Conservation (phyloP, 92 coral and sea anemone genomes). For the Phenganax marumi region DNA sequence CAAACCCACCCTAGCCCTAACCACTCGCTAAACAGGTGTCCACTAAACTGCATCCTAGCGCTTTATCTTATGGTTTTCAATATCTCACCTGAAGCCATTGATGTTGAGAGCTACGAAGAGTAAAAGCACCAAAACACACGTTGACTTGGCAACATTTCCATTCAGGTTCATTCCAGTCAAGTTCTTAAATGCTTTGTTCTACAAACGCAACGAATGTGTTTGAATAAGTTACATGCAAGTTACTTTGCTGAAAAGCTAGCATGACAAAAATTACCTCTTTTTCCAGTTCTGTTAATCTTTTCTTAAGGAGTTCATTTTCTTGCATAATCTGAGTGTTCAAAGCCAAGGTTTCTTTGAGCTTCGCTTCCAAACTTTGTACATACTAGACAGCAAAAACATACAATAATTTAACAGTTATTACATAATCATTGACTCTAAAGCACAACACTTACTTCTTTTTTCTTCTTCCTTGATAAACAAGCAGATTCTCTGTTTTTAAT, state of each 20-base stretch:
- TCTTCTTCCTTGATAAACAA: constrained; percentile 92
- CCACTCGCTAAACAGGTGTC: no score
- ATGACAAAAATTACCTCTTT: constrained; percentile 61
- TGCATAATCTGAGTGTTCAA: constrained; percentile 70
- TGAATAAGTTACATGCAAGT: no score
- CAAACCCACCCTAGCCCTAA: no score
- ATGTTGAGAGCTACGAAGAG: constrained; percentile 80
- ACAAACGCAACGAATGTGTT: background rate
- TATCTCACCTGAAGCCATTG: constrained; percentile 84
- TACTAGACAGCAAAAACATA: constrained; percentile 55
- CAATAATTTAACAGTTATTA: background rate
- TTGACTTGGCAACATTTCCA: constrained; percentile 79
- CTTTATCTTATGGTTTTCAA: no score
- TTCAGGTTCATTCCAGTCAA: constrained; percentile 74
- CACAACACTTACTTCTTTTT: constrained; percentile 74
- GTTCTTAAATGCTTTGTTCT: constrained; percentile 36
- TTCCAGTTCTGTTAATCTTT: constrained; percentile 75
- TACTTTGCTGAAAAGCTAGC: no score
- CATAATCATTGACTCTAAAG: background rate
- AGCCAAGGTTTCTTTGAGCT: constrained; percentile 70
- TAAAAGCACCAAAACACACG: constrained; percentile 86
- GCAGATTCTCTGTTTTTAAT: constrained; percentile 99
- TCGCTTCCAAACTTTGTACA: constrained; percentile 77
- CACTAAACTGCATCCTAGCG: no score
- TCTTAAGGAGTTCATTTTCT: constrained; percentile 77